These are phyloP conservation scores for Threskiornis aethiopicus DNA, from an alignment of 2,797 vertebrate species.

Conservation along the genomic window DNA sequence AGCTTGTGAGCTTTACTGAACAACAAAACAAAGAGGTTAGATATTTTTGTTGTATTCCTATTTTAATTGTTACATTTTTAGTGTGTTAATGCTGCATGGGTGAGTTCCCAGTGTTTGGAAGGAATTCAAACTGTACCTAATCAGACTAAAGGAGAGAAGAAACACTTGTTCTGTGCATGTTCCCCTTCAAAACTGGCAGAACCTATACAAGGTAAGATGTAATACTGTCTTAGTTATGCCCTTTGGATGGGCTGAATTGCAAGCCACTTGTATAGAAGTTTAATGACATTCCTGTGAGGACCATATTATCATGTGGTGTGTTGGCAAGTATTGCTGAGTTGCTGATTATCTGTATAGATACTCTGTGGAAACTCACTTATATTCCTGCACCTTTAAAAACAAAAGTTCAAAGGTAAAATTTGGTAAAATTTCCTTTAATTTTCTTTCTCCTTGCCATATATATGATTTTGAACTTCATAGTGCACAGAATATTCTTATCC, in stretches of 20 bases:
- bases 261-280: background rate
- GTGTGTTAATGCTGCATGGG: background rate
- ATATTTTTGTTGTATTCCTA: background rate
- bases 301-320: background rate
- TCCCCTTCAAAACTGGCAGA: background rate
- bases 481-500: background rate
- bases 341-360: background rate
- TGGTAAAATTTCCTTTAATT: background rate
- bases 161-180: background rate
- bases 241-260: background rate
- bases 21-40: conserved; percentile 85
- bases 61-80: background rate
- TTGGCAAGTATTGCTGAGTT: background rate
- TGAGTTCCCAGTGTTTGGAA: background rate
- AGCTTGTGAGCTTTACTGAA: conserved; percentile 86
- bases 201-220: background rate
- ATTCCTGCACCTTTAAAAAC: background rate
- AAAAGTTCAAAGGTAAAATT: background rate
- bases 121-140: background rate
- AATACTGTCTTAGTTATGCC: background rate
- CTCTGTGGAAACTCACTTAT: background rate
- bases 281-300: background rate
- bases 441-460: background rate
- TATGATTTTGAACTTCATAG: background rate
- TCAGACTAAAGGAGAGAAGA: background rate